Evolutionary conservation across 1,140 invertebrate genomes (phyloP), one percentile per base, ranked within the genome.

Genomic region (Macrocentrus cingulum): DNA sequence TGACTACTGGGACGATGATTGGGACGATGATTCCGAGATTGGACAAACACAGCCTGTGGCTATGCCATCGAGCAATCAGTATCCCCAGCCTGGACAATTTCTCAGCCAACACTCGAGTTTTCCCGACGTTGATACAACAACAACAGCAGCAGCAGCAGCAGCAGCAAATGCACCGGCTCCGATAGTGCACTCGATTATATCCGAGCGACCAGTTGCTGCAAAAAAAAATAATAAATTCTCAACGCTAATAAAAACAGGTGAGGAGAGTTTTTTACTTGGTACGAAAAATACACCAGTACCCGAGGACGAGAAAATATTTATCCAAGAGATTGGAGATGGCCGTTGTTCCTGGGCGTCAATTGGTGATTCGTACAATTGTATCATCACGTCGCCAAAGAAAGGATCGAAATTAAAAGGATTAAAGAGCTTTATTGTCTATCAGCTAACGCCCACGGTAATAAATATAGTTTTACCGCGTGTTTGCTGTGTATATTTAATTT

Each of bases 351-450:
- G 94, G 94, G 80, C 86, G 46, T 82, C 84, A 2, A 85, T 86
- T 23, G 76, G 84, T 20, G 84, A 89, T 52, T 82, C 85, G 5
- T 97, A 94, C 70, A 85, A 82, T 13, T 96, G 96, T 60, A 83
- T 88, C 46, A 89, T 99, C 3, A 89, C 93, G 13, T 97, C 95
- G 49, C 96, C 95, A 1, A 97, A 98, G 70, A 98, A 98, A 70
- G 95, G 97, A 80, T 88, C 91, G 0, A 99, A 99, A 81, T 86
- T 98, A 60, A 97, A 97, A 74, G 96, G 97, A 18, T 85, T 99
- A 55, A 98, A 99, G 79, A 97, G 92, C 72, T 99, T 92, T 70
- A 98, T 98, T 66, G 94, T 94, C 51, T 99, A 99, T 81, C 92
- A 95, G 70, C 74, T 99, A 49, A 97, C 94, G 59, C 95, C 95